Conservation (phyloP, 1,140 invertebrate species). For the Drosophila littoralis region DNA sequence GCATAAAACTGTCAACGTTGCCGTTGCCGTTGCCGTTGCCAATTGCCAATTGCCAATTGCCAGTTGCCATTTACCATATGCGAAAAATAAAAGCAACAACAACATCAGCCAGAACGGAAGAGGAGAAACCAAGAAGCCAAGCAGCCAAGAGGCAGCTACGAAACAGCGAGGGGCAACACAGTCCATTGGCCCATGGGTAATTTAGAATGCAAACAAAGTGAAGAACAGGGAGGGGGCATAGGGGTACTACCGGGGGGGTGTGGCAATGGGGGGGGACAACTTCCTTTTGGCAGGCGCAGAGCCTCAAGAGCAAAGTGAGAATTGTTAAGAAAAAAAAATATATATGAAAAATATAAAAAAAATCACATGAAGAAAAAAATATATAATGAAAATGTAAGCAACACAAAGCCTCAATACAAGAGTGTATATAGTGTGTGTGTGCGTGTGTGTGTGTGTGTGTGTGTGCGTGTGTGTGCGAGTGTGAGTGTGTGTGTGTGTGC, state of each 20-base stretch:
- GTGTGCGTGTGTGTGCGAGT: background rate
- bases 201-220: conserved; percentile 73
- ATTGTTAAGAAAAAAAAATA: conserved; percentile 53
- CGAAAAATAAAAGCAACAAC: conserved; percentile 11
- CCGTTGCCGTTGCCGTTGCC: conserved; percentile 32
- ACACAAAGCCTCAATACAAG: conserved; percentile 61
- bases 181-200: conserved; percentile 79
- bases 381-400: conserved; percentile 80
- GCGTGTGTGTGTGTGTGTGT: background rate
- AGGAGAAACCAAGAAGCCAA: conserved; percentile 30
- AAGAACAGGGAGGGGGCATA: background rate
- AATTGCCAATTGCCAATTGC: conserved; percentile 39
- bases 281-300: conserved; percentile 64
- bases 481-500: background rate
- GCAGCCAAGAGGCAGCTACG: conserved; percentile 12
- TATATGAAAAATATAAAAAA: conserved; percentile 24
- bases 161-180: conserved; percentile 39
- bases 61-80: conserved; percentile 33
- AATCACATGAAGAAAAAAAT: conserved; percentile 44
- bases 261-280: conserved; percentile 51
- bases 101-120: conserved; percentile 16
- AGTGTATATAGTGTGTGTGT: background rate
- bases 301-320: conserved; percentile 62
- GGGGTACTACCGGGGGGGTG: background rate
- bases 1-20: conserved; percentile 53